These are phyloP conservation scores for Pomacea maculata DNA, from an alignment of 1,140 invertebrate genomes.

Conservation along the genomic window DNA sequence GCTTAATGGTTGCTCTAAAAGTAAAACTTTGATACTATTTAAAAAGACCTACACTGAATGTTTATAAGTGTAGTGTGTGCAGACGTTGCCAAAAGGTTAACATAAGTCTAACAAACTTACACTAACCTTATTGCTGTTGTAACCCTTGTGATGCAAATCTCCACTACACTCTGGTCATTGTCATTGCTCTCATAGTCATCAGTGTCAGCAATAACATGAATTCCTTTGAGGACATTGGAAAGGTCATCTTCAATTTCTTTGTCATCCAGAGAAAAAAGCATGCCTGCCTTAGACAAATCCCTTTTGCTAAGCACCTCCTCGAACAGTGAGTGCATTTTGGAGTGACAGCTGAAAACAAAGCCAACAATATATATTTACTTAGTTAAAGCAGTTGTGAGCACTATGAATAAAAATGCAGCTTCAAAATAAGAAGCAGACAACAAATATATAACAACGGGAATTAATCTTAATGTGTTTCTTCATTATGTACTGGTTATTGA, in stretches of 20 bases:
- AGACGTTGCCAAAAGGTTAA: not conserved
- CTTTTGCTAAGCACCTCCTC: conserved; percentile 85
- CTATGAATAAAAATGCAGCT: too few species aligned
- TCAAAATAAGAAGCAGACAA: too few species aligned
- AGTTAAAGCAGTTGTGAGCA: too few species aligned
- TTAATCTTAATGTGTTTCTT: too few species aligned
- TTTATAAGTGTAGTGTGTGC: too few species aligned
- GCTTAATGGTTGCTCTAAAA: too few species aligned
- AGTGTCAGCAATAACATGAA: conserved; percentile 81
- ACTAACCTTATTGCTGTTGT: conserved; percentile 82
- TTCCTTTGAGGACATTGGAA: conserved; percentile 80
- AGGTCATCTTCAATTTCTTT: conserved; percentile 85
- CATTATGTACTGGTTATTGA: too few species aligned
- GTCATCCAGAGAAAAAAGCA: conserved; percentile 88
- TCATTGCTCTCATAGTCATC: conserved; percentile 84
- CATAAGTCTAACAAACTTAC: not conserved
- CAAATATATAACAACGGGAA: too few species aligned
- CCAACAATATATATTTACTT: not conserved
- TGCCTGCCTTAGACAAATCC: conserved; percentile 89
- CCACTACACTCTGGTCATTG: conserved; percentile 92
- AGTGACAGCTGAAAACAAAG: conserved; percentile 1
- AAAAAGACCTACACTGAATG: too few species aligned
- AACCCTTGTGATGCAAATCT: conserved; percentile 89
- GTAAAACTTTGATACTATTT: too few species aligned
- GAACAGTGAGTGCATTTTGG: conserved; percentile 85